Evolutionary conservation across 1,140 invertebrate genomes (phyloP), one percentile per base, ranked within the genome.

Genomic region (Pogonognathellus flavescens): DNA sequence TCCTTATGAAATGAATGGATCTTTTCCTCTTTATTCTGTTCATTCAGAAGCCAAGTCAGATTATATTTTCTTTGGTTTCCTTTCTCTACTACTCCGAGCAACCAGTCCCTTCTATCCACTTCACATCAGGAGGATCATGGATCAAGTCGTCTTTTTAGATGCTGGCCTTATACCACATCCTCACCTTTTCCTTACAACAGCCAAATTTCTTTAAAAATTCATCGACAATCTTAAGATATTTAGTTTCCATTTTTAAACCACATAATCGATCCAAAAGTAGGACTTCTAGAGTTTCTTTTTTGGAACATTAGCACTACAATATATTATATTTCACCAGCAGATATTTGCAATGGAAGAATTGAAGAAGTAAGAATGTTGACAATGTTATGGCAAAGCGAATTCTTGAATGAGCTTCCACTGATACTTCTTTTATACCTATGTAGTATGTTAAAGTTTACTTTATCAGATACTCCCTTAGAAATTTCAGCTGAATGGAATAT

Each of bases 141-240:
- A 76, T 76, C 70, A 76, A 50, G 70, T 76, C 70, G 4, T 50
- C 70, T 50, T 76, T 76, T 76, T 31, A 76, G 41, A 76, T n/a
- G 31, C 7, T 76, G 70, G 49, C 70, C 70, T 50, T 25, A n/a
- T n/a, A 66, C 22, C 11, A 66, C 22, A 66, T 25, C 25, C 22
- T 11, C 60, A 22, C 60, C 25, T 11, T 25, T 14, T 66, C 11
- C 25, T 4, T 25, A 31, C 18, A n/a, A n/a, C 14, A 59, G 13
- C 18, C 5, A 9, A n/a, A 14, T 59, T n/a, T 18, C 55, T 59
- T 0, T 0, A 18, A 9, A 59, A 59, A 59, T 11, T 59, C 14
- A 14, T 13, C 55, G 6, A 59, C 13, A 59, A 16, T 6, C 55
- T 14, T 59, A 18, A 18, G n/a, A n/a, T n/a, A n/a, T n/a, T n/a